Conservation (phyloP, 1,140 invertebrate species). For the Coboldia fuscipes region DNA sequence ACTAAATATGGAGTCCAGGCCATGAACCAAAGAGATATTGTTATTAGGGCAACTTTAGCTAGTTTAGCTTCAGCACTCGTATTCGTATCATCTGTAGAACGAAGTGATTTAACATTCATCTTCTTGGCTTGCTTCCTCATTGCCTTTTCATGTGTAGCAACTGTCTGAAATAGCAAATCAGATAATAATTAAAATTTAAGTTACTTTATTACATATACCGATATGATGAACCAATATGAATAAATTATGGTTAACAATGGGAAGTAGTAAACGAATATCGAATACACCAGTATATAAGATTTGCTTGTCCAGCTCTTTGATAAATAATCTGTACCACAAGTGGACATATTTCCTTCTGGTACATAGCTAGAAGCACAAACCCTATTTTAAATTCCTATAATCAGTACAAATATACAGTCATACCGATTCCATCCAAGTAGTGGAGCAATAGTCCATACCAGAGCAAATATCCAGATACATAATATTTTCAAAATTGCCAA, state of each 20-base stretch:
- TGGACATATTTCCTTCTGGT: constrained; percentile 71
- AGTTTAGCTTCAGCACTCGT: constrained; percentile 52
- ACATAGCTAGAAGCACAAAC: constrained; percentile 48
- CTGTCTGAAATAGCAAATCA: constrained; percentile 25
- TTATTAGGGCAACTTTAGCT: constrained; percentile 62
- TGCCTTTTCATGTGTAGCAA: constrained; percentile 54
- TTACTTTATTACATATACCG: constrained; percentile 21
- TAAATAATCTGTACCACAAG: constrained; percentile 68
- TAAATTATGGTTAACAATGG: constrained; percentile 52
- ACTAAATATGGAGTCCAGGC: constrained; percentile 70
- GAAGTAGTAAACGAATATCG: constrained; percentile 43
- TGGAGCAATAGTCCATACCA: constrained; percentile 45
- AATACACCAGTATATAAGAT: constrained; percentile 48
- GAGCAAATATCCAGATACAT: constrained; percentile 42
- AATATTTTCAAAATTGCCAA: constrained; percentile 41
- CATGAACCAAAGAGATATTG: constrained; percentile 62
- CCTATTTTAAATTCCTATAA: no score
- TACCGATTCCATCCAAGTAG: constrained; percentile 43
- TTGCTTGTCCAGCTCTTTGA: constrained; percentile 35
- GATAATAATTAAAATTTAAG: constrained; percentile 3
- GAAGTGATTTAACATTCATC: constrained; percentile 60
- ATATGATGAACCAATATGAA: constrained; percentile 58
- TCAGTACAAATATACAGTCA: background rate
- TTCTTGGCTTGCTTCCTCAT: constrained; percentile 70
- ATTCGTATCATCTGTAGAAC: constrained; percentile 39